Percentiles rank a stretch among this genome's conserved stretches.
phyloP scores from a whole-genome alignment of 1,140 invertebrate genomes.

The Chrysomallon squamiferum region DNA sequence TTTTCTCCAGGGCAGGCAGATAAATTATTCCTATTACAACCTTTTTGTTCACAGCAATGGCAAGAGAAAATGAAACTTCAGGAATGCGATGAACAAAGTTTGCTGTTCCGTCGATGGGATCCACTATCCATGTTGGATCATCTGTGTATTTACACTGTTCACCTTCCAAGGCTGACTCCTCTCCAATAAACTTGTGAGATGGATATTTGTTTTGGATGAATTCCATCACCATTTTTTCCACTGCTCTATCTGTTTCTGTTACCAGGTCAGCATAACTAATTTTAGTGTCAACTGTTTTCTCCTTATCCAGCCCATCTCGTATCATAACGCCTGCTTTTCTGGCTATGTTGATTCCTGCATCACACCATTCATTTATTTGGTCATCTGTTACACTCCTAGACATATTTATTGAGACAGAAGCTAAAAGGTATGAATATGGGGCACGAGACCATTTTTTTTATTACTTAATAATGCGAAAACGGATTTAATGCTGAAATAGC shows the following conservation, averaged over 20 bases:
- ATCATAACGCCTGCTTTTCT: conserved; percentile 58
- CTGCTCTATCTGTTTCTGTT: conserved; percentile 92
- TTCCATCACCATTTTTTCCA: conserved; percentile 86
- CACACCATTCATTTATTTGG: not conserved
- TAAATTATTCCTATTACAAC: conserved; percentile 81
- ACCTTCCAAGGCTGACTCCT: conserved; percentile 82
- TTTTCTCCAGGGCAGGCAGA: conserved; percentile 85
- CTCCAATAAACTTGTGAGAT: conserved; percentile 95
- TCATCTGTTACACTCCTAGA: not conserved
- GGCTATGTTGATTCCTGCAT: not conserved
- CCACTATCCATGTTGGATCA: conserved; percentile 97
- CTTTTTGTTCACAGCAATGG: conserved; percentile 71
- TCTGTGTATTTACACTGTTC: conserved; percentile 81
- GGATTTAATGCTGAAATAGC: too few species aligned
- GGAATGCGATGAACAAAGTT: conserved; percentile 68
- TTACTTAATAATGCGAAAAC: too few species aligned
- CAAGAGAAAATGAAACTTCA: conserved; percentile 57
- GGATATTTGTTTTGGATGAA: conserved; percentile 81
- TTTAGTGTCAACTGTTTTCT: conserved; percentile 80
- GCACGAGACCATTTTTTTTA: too few species aligned
- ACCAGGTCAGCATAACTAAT: conserved; percentile 90
- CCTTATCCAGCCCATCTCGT: conserved; percentile 70
- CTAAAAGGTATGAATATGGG: too few species aligned
- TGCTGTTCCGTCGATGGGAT: conserved; percentile 68
- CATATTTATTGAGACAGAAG: too few species aligned